Evolutionary conservation across 2,888 invertebrate genomes (phyloP).

Genomic region (Parnassius glacialis): DNA sequence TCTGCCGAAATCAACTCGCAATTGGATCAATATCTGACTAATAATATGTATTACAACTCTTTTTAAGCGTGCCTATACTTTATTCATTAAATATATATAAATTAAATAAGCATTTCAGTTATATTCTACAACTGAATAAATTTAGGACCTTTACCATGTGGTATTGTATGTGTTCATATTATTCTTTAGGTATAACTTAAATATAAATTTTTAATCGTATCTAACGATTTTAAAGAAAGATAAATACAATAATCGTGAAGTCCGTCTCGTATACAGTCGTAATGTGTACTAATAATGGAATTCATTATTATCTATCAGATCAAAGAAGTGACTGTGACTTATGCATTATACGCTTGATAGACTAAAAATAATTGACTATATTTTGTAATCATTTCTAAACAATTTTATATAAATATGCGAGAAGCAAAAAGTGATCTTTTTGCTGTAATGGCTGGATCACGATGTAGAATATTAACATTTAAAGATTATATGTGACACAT

Average conservation of each 20-base stretch:
- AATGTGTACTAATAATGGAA: constrained; percentile 4
- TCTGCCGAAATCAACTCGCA: background rate
- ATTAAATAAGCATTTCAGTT: constrained; percentile 19
- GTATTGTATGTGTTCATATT: constrained; percentile 28
- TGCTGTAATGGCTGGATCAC: constrained; percentile 11
- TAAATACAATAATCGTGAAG: constrained; percentile 14
- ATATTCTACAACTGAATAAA: constrained; percentile 13
- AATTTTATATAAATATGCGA: background rate
- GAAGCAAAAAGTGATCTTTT: constrained; percentile 12
- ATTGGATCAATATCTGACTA: background rate
- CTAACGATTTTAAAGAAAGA: constrained; percentile 15
- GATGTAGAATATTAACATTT: constrained; percentile 1
- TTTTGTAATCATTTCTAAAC: background rate
- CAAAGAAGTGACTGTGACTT: background rate
- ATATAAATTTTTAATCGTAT: constrained; percentile 26
- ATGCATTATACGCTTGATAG: constrained; percentile 15
- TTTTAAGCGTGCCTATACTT: constrained; percentile 17
- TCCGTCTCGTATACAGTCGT: constrained; percentile 25
- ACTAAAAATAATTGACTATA: background rate
- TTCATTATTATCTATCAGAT: background rate
- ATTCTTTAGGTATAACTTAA: constrained; percentile 23
- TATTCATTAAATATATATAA: constrained; percentile 8
- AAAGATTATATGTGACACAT: background rate
- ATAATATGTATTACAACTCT: background rate
- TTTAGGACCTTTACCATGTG: constrained; percentile 21